Evolutionary conservation across 2,888 invertebrate genomes (phyloP).

Genomic region (Leucophenga maculata): DNA sequence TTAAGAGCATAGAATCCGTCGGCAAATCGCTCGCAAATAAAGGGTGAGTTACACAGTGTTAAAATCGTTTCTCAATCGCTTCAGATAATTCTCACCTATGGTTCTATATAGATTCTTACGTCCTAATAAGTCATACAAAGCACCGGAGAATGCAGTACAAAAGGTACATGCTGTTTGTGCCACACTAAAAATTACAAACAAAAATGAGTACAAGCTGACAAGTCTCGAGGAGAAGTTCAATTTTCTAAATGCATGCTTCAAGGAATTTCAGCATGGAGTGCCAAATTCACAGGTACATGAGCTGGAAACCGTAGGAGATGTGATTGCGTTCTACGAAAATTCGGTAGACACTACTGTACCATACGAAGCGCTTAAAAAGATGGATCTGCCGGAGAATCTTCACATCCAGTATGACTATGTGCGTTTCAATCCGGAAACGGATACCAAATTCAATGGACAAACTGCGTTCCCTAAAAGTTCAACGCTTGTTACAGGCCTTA

Average conservation of each 20-base stretch:
- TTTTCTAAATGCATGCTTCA: constrained; percentile 80
- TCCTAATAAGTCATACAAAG: constrained; percentile 81
- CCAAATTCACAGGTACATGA: constrained; percentile 87
- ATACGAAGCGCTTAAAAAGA: constrained; percentile 79
- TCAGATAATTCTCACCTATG: no score
- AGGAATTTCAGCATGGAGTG: constrained; percentile 82
- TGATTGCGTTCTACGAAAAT: constrained; percentile 81
- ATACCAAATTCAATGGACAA: constrained; percentile 81
- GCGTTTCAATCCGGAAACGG: constrained; percentile 87
- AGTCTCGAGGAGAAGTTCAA: constrained; percentile 75
- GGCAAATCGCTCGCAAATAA: constrained; percentile 79
- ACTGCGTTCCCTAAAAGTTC: constrained; percentile 90
- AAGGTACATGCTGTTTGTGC: constrained; percentile 78
- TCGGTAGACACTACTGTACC: constrained; percentile 81
- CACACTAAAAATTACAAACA: constrained; percentile 74
- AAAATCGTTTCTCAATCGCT: no score
- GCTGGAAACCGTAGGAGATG: constrained; percentile 81
- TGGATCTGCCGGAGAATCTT: constrained; percentile 89
- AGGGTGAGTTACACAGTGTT: no score
- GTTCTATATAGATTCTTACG: constrained; percentile 86
- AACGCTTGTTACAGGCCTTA: constrained; percentile 87
- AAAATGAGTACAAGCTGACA: constrained; percentile 54
- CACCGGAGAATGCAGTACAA: constrained; percentile 78
- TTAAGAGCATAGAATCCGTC: constrained; percentile 74
- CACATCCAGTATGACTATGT: constrained; percentile 86